A percentile compares a stretch with the other conserved stretches of the same genome.
Conservation (phyloP, 1,140 invertebrate species). For the Panagrolaimus sp. region DNA sequence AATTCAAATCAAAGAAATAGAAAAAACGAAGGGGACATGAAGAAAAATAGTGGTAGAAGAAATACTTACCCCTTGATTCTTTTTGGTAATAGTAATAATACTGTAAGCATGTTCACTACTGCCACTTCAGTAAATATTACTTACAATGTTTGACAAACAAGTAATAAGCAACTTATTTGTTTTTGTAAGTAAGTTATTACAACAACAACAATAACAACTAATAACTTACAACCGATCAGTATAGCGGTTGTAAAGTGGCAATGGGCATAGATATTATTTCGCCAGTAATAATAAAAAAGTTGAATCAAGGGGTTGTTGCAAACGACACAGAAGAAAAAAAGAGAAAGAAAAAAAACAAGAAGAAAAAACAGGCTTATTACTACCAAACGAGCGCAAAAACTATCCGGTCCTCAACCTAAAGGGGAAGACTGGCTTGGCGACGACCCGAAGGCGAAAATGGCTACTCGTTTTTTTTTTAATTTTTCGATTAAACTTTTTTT, state of each 20-base stretch:
- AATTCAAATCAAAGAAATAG: not conserved
- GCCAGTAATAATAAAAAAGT: not conserved
- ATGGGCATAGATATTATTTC: not conserved
- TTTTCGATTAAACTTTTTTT: too few species aligned
- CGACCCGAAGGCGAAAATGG: not conserved
- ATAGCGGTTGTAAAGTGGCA: conserved; percentile 2
- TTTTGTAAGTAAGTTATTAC: too few species aligned
- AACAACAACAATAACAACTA: not conserved
- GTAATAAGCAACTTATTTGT: too few species aligned
- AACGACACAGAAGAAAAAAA: conserved; percentile 3
- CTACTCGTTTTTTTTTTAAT: conserved; percentile 7
- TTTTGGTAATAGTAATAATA: too few species aligned
- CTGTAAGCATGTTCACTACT: too few species aligned
- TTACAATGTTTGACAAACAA: too few species aligned
- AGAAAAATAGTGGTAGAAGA: not conserved
- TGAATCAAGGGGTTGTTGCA: not conserved
- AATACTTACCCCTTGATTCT: not conserved
- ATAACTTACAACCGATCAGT: not conserved
- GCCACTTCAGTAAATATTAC: too few species aligned
- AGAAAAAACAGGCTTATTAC: conserved; percentile 12
- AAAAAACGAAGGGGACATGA: not conserved
- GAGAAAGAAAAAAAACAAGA: not conserved
- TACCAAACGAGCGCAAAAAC: not conserved
- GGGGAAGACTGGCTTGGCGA: not conserved
- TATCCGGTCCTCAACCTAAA: conserved; percentile 6